Evolutionary conservation across 1,140 invertebrate species (phyloP).

Genomic region (Bombus cullumanus): DNA sequence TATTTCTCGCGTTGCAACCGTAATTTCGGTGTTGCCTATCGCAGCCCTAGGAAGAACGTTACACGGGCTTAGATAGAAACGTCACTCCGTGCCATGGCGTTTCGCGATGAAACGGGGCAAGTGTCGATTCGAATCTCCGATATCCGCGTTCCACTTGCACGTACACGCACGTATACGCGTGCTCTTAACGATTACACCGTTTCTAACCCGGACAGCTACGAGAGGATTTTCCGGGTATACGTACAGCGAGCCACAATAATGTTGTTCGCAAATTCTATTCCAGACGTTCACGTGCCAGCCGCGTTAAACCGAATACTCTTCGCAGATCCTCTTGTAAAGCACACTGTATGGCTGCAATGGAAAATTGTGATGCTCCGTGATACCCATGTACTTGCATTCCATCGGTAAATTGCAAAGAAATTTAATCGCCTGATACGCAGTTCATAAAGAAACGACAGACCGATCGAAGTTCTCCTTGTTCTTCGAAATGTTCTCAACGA

Average conservation of each 20-base stretch:
- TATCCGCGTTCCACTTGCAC: slow-evolving; percentile 23
- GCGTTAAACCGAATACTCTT: slow-evolving; percentile 18
- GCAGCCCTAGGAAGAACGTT: slow-evolving; percentile 14
- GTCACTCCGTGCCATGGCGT: slow-evolving; percentile 26
- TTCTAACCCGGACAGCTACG: background rate
- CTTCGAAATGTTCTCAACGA: too few species aligned
- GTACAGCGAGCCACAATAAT: background rate
- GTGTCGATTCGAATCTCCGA: slow-evolving; percentile 51
- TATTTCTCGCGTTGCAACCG: background rate
- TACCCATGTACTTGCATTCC: too few species aligned
- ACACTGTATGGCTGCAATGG: too few species aligned
- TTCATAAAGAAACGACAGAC: too few species aligned
- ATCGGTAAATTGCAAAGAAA: background rate
- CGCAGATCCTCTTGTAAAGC: background rate
- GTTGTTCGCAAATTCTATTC: slow-evolving; percentile 32
- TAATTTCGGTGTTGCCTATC: slow-evolving; percentile 27
- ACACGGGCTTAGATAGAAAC: slow-evolving; percentile 32
- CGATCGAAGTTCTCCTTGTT: too few species aligned
- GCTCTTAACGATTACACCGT: slow-evolving; percentile 25
- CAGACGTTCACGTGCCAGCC: background rate
- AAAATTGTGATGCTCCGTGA: too few species aligned
- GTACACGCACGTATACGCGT: background rate
- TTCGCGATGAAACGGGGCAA: slow-evolving; percentile 36
- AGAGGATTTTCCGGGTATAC: background rate
- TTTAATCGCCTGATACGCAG: background rate